phyloP scores from a whole-genome alignment of 1,140 invertebrate species.

The Octopus bimaculoides region DNA sequence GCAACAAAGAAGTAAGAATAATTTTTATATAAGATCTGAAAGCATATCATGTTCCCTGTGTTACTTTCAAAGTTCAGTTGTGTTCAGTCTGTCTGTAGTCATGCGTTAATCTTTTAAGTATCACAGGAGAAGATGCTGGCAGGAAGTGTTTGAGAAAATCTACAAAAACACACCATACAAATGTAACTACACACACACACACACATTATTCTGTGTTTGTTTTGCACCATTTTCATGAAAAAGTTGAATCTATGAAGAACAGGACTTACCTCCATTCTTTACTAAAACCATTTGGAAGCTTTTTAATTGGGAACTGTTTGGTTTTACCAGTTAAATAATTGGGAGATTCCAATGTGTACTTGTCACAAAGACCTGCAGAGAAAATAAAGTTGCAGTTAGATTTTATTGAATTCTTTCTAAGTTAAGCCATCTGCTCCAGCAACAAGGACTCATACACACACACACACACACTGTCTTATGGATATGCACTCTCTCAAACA shows the following conservation, averaged over 20 bases:
- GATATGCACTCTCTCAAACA: background rate
- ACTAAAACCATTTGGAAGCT: background rate
- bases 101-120: slow-evolving; percentile 30
- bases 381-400: background rate
- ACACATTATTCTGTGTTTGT: background rate
- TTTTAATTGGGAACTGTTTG: background rate
- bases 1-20: too few species aligned
- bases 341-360: background rate
- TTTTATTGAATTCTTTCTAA: background rate
- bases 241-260: background rate
- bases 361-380: background rate
- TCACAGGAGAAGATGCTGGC: slow-evolving; percentile 20
- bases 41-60: too few species aligned
- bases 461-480: background rate
- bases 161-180: background rate
- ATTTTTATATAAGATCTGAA: too few species aligned
- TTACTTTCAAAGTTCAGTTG: too few species aligned
- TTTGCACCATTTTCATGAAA: background rate
- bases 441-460: background rate
- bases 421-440: background rate
- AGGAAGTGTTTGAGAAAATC: background rate
- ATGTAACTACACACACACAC: background rate
- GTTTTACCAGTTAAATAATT: background rate
- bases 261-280: slow-evolving; percentile 4
- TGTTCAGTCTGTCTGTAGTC: slow-evolving; percentile 21